Evolutionary conservation across 2,113 vertebrate species (phyloP).

Genomic region (Dasypus novemcinctus): DNA sequence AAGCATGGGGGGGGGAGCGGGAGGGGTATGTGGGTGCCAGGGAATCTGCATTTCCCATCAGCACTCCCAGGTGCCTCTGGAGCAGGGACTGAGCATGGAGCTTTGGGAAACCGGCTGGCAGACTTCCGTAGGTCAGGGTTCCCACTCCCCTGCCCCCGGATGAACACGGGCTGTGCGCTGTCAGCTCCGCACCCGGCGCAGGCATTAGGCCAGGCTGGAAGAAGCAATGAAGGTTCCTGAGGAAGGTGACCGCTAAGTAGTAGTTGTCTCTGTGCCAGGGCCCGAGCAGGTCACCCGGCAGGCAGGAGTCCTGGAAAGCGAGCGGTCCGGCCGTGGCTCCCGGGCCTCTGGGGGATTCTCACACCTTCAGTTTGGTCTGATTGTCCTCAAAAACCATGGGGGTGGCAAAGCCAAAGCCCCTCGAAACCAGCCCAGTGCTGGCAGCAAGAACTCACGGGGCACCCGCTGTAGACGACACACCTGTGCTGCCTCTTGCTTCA

Average conservation of each 20-base stretch:
- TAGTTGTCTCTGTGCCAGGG: neutral
- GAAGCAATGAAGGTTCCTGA: neutral
- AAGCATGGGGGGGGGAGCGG: neutral
- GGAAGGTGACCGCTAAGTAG: no score
- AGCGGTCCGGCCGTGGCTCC: neutral
- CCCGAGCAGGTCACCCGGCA: neutral
- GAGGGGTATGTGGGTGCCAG: rapidly evolving
- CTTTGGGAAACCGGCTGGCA: neutral
- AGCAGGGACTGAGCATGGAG: neutral
- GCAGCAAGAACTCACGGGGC: neutral
- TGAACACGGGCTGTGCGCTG: neutral
- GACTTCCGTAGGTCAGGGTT: neutral
- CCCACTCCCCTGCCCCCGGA: neutral
- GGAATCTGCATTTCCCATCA: neutral
- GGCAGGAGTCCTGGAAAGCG: neutral
- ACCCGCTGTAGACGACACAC: rapidly evolving
- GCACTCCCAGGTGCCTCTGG: neutral
- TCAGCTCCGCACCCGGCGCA: rapidly evolving
- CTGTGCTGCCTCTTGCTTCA: rapidly evolving
- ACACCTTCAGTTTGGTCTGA: neutral
- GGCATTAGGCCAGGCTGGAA: no score
- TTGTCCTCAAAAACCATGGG: neutral
- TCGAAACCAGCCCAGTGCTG: neutral
- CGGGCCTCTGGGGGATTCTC: neutral
- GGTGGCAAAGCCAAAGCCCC: neutral